phyloP scores from a whole-genome alignment of 2,113 vertebrate genomes.

The Perca fluviatilis region DNA sequence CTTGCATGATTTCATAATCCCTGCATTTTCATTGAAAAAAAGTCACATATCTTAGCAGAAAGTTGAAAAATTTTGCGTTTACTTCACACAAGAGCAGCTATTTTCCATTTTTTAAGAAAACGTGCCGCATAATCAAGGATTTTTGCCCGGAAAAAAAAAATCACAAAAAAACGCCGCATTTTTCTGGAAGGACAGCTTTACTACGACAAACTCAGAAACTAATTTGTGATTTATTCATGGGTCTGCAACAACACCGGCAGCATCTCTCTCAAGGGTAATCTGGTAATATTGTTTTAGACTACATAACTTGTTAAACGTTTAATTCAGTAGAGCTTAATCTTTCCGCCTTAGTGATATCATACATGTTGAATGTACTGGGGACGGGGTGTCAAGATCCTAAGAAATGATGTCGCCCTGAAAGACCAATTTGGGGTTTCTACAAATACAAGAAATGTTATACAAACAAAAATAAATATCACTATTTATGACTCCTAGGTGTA shows the following conservation, averaged over 20 bases:
- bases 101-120: too few relatives aligned
- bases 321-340: not conserved
- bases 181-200: not conserved
- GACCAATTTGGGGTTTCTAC: not conserved
- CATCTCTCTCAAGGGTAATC: not conserved
- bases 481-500: not conserved
- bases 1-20: too few relatives aligned
- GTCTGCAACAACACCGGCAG: not conserved
- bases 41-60: too few relatives aligned
- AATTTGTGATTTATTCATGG: not conserved
- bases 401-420: not conserved
- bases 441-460: too few relatives aligned
- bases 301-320: not conserved
- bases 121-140: too few relatives aligned
- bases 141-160: too few relatives aligned
- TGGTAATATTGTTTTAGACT: not conserved
- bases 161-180: too few relatives aligned
- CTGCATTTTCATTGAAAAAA: too few relatives aligned
- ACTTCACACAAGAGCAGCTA: too few relatives aligned
- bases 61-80: too few relatives aligned
- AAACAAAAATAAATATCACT: too few relatives aligned
- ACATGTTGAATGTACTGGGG: not conserved
- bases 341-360: not conserved
- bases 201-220: not conserved
- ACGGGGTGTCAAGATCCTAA: not conserved